Percentiles rank a stretch among this genome's conserved stretches.
Conservation (phyloP, 2,888 invertebrate genomes). For the Hyposoter dolosus region DNA sequence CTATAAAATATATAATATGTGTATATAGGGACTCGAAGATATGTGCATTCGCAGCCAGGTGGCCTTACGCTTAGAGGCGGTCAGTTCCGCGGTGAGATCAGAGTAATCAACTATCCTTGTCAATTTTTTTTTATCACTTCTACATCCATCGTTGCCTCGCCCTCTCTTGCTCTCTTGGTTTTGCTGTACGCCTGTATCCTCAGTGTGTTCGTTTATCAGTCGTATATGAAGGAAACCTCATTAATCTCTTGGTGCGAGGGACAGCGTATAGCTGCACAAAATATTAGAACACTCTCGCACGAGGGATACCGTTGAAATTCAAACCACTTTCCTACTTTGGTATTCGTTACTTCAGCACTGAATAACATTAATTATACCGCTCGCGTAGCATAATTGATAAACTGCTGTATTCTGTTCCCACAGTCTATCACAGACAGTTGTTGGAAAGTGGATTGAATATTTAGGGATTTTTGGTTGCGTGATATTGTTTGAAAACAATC, state of each 20-base stretch:
- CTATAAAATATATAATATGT: conserved; percentile 16
- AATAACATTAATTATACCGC: conserved; percentile 48
- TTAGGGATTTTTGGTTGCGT: conserved; percentile 2
- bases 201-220: conserved; percentile 54
- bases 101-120: conserved; percentile 61
- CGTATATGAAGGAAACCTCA: conserved; percentile 48
- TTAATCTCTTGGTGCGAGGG: conserved; percentile 53
- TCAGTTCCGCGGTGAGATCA: conserved; percentile 64
- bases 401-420: neutral
- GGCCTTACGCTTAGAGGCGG: conserved; percentile 55
- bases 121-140: conserved; percentile 27
- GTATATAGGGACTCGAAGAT: conserved; percentile 15
- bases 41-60: conserved; percentile 57
- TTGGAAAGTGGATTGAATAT: neutral
- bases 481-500: neutral
- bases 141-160: conserved; percentile 21
- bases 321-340: conserved; percentile 47
- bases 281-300: conserved; percentile 24
- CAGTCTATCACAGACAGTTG: neutral
- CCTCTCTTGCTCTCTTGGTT: conserved; percentile 1
- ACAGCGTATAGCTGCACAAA: conserved; percentile 35
- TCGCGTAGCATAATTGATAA: conserved; percentile 51
- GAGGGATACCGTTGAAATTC: conserved; percentile 25
- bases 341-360: conserved; percentile 44
- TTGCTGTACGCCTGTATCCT: conserved; percentile 3